Evolutionary conservation across 2,797 vertebrate genomes (phyloP).

Genomic region (Mormyrus proboscirostris): DNA sequence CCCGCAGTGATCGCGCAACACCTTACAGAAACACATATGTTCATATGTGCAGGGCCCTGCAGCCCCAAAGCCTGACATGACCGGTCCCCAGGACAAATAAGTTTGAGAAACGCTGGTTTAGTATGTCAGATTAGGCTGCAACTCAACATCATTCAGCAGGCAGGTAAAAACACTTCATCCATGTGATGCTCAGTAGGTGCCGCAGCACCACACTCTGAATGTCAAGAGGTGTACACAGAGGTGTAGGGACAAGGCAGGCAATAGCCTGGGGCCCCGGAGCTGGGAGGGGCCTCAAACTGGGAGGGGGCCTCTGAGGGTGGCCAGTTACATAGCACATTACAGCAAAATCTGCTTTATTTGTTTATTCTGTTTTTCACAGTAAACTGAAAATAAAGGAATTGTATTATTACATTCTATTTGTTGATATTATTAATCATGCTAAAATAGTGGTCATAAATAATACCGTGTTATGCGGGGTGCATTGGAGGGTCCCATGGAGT

Average conservation of each 20-base stretch:
- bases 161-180: background rate
- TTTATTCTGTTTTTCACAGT: background rate
- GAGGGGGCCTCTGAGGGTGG: background rate
- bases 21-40: too few relatives aligned
- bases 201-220: background rate
- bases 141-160: background rate
- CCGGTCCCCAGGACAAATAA: too few relatives aligned
- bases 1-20: too few relatives aligned
- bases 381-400: background rate
- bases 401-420: background rate
- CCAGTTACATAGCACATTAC: background rate
- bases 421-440: background rate
- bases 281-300: too few relatives aligned
- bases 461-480: background rate
- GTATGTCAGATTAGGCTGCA: background rate
- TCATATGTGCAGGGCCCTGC: too few relatives aligned
- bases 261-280: background rate
- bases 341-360: background rate
- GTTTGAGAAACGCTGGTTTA: too few relatives aligned
- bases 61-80: too few relatives aligned
- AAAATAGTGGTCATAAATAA: background rate
- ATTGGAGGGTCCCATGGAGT: background rate
- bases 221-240: background rate
- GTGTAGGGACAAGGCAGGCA: background rate
- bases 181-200: background rate